A percentile compares a stretch with the other conserved stretches of the same genome.
phyloP scores from a whole-genome alignment of 1,140 invertebrate genomes.

The Scaptomyza graminum region DNA sequence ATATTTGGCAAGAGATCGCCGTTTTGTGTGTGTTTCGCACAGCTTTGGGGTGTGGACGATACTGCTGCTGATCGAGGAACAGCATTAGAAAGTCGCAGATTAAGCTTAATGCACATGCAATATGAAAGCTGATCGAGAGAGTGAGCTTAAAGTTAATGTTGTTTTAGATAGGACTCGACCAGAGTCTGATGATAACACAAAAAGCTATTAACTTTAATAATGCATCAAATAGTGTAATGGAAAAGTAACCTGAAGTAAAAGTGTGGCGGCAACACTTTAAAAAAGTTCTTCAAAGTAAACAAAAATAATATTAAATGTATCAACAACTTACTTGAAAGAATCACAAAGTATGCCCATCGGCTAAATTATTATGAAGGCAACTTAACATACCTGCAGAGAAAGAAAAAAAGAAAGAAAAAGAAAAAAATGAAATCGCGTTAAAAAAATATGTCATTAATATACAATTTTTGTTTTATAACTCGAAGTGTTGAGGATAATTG shows the following conservation, averaged over 20 bases:
- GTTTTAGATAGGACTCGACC: conserved; percentile 28
- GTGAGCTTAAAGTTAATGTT: conserved; percentile 38
- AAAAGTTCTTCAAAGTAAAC: neutral
- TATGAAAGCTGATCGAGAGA: conserved; percentile 29
- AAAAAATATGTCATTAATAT: conserved; percentile 65
- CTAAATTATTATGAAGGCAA: conserved; percentile 5
- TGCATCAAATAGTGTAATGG: neutral
- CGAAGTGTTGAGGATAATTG: conserved; percentile 59
- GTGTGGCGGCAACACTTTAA: neutral
- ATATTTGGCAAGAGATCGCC: conserved; percentile 31
- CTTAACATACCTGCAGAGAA: conserved; percentile 65
- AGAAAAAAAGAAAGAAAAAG: conserved; percentile 19
- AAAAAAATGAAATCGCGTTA: conserved; percentile 17
- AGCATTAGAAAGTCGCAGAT: conserved; percentile 48
- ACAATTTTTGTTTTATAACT: conserved; percentile 37
- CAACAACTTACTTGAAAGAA: conserved; percentile 4
- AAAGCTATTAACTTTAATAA: conserved; percentile 15
- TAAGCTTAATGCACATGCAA: conserved; percentile 41
- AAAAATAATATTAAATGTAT: neutral
- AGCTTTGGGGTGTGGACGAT: conserved; percentile 12
- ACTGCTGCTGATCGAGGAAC: neutral
- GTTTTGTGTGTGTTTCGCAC: conserved; percentile 1
- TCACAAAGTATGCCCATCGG: neutral
- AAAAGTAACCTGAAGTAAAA: neutral
- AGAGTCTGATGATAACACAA: conserved; percentile 11